phyloP scores from a whole-genome alignment of 2,113 vertebrate species.

The Mirounga angustirostris region DNA sequence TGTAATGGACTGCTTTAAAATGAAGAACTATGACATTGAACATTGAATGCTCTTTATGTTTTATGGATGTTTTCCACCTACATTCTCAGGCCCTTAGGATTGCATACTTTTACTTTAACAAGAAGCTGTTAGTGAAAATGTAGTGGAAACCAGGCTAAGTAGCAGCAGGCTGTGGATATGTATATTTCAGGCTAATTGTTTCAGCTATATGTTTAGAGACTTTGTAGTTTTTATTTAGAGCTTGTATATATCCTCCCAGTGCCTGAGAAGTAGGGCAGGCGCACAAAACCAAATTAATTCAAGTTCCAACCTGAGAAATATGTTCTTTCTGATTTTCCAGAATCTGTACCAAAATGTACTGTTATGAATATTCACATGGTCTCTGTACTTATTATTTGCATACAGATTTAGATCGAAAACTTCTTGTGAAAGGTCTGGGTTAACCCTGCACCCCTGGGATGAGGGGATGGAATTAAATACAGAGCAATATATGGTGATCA shows the following conservation, averaged over 20 bases:
- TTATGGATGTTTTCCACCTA: neutral
- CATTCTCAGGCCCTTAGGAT: neutral
- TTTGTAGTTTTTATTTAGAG: neutral
- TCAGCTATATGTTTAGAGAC: neutral
- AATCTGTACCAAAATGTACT: conserved; percentile 2
- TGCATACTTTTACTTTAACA: neutral
- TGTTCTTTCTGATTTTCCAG: conserved; percentile 35
- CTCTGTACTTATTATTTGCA: conserved; percentile 28
- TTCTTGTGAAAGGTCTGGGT: conserved; percentile 27
- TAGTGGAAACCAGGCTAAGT: neutral
- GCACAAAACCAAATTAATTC: neutral
- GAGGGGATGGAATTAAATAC: neutral
- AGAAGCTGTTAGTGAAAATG: conserved; percentile 5
- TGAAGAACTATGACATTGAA: neutral
- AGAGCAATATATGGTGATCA: neutral
- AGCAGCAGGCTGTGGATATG: neutral
- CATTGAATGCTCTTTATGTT: neutral
- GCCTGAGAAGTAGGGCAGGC: neutral
- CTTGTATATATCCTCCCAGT: neutral
- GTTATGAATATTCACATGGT: neutral
- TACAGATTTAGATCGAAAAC: neutral
- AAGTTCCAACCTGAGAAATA: neutral
- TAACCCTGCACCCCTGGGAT: neutral
- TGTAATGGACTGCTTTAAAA: neutral
- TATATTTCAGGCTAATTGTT: conserved; percentile 1